These are phyloP conservation scores for Dicrostonyx torquatus DNA, from an alignment of 2,797 vertebrate genomes.

Conservation along the genomic window DNA sequence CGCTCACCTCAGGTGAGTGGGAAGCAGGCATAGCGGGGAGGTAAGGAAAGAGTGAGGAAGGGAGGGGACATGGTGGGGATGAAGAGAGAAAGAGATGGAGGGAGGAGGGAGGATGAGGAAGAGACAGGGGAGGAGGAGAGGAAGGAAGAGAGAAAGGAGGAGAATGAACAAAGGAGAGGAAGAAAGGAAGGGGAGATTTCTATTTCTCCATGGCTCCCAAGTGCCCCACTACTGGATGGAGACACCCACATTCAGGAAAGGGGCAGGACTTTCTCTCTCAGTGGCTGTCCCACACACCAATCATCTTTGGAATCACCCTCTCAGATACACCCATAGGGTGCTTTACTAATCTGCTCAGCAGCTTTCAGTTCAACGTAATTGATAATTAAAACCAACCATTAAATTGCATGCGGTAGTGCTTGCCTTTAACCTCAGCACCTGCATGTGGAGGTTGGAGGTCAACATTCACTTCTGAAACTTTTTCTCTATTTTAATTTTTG, in stretches of 20 bases:
- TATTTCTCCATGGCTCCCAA: not conserved
- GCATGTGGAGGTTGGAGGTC: not conserved
- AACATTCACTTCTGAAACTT: not conserved
- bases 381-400: not conserved
- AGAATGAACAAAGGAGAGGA: not conserved
- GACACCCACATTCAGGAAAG: not conserved
- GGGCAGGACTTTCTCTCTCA: not conserved
- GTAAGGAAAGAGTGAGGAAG: not conserved
- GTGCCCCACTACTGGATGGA: not conserved
- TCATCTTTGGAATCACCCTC: not conserved
- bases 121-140: not conserved
- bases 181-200: not conserved
- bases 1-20: not conserved
- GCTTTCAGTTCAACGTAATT: not conserved
- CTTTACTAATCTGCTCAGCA: not conserved
- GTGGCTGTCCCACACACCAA: not conserved
- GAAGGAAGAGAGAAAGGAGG: not conserved
- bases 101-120: not conserved
- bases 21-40: not conserved
- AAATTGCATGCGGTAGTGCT: not conserved
- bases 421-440: not conserved
- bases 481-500: not conserved
- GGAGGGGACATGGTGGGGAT: not conserved
- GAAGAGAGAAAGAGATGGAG: not conserved
- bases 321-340: not conserved